These are phyloP conservation scores for Arvicanthis niloticus DNA, from an alignment of 2,113 vertebrate species.

Conservation along the genomic window DNA sequence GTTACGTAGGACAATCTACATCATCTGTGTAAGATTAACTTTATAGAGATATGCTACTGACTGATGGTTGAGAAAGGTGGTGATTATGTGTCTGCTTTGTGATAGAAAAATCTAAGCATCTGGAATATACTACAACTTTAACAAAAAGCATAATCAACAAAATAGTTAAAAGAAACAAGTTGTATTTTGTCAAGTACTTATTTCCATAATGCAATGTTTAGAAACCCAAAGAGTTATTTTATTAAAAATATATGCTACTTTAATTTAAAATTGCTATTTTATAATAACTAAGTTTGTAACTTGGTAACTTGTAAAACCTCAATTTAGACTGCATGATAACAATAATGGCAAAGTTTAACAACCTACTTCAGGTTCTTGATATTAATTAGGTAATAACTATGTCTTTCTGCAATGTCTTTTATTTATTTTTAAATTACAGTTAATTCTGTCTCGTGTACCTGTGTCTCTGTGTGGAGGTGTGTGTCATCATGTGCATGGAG, in stretches of 20 bases:
- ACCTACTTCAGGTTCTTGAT: neutral
- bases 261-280: constrained; percentile 22
- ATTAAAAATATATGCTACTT: constrained; percentile 45
- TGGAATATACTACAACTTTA: neutral
- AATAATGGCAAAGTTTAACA: constrained; percentile 30
- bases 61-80: neutral
- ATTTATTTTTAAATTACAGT: neutral
- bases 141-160: constrained; percentile 42
- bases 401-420: neutral
- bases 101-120: constrained; percentile 34
- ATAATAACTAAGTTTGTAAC: constrained; percentile 23
- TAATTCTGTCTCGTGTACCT: neutral
- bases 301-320: constrained; percentile 30
- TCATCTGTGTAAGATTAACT: neutral
- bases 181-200: neutral
- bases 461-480: neutral
- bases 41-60: neutral
- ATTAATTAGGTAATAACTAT: constrained; percentile 18
- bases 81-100: neutral
- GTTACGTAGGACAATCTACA: neutral
- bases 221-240: constrained; percentile 37
- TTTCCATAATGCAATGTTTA: constrained; percentile 30
- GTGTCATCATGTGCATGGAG: neutral
- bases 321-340: constrained; percentile 25
- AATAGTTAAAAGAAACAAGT: constrained; percentile 32